A percentile compares a stretch with the other conserved stretches of the same genome.
Evolutionary conservation across 2,888 invertebrate genomes (phyloP).

Genomic region (Drepanosiphum platanoidis): DNA sequence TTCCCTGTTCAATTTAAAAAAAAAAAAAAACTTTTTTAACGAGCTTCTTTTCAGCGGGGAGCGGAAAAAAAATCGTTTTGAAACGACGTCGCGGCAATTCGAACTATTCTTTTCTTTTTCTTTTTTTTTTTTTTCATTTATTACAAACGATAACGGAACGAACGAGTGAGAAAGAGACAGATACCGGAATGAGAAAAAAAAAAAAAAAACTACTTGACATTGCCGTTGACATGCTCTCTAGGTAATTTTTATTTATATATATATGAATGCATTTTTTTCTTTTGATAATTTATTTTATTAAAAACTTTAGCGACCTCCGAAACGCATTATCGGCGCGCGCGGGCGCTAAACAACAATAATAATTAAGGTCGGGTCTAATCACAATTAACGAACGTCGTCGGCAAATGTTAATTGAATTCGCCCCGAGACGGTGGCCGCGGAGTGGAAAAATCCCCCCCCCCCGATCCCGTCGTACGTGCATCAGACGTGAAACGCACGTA

Average conservation of each 20-base stretch:
- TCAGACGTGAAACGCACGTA: neutral
- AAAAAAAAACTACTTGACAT: conserved; percentile 51
- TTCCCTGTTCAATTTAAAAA: conserved; percentile 60
- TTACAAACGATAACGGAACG: conserved; percentile 27
- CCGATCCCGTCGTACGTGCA: too few species aligned
- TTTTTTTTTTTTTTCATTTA: conserved; percentile 32
- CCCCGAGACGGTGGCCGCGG: neutral
- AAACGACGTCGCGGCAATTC: conserved; percentile 57
- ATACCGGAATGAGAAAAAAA: conserved; percentile 14
- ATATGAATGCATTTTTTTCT: too few species aligned
- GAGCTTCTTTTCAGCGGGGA: conserved; percentile 56
- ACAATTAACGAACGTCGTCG: neutral
- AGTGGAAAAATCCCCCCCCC: too few species aligned
- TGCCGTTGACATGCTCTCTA: neutral
- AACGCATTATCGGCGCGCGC: neutral
- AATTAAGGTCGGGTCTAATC: neutral
- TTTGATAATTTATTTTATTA: conserved; percentile 51
- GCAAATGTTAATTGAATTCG: conserved; percentile 16
- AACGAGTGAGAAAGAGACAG: neutral
- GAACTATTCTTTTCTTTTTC: conserved; percentile 31
- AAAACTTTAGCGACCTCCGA: conserved; percentile 11
- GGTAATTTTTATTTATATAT: conserved; percentile 17
- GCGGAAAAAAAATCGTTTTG: conserved; percentile 37
- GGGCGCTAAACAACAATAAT: neutral
- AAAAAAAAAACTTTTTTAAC: conserved; percentile 59